Base-by-base conservation (phyloP, 2,797 vertebrate species). In the Fistularia commersonii region DNA sequence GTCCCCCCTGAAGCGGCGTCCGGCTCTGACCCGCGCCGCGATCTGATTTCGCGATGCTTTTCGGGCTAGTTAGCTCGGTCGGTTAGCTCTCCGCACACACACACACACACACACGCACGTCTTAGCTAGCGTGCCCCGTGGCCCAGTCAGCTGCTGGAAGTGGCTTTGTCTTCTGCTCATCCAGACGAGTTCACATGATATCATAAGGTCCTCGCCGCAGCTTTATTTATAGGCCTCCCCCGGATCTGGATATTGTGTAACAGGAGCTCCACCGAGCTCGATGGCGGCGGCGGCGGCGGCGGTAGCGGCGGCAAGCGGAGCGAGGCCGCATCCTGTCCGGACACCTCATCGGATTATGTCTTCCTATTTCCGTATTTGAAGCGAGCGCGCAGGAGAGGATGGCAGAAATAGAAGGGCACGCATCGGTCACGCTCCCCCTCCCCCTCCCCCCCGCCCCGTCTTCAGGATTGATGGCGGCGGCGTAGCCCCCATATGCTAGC, bases 401-500 rank as follows among this genome's bases (percentile, higher is more conserved):
- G 38, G n/a, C n/a, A 40, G 38, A 9, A 9, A 5, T 9, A 10
- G 9, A 40, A 42, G 41, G n/a, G 34, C 15, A 8, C 42, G 57
- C 60, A 52, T 67, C 54, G 43, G 37, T 41, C 31, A 11, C 8
- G 36, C 42, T 5, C 41, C 48, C 49, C 6, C n/a, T 50, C 35
- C 50, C 46, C 12, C 57, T 61, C 48, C 55, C 57, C n/a, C n/a
- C n/a, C n/a, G 38, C 65, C 48, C 69, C 48, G 50, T 40, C 33
- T 52, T 48, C 48, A 46, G 72, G 77, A 86, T 77, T 83, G 83
- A 87, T 86, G 78, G 64, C 80, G 77, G 12, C 68, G 65, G 75
- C 61, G 66, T 81, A 80, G 83, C 83, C 69, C 71, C 74, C 84
- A 87, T 88, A 87, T 85, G 86, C 62, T 87, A 41, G 66, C 83